These are phyloP conservation scores for Micrasema longulum DNA, from an alignment of 1,140 invertebrate genomes.

Conservation along the genomic window DNA sequence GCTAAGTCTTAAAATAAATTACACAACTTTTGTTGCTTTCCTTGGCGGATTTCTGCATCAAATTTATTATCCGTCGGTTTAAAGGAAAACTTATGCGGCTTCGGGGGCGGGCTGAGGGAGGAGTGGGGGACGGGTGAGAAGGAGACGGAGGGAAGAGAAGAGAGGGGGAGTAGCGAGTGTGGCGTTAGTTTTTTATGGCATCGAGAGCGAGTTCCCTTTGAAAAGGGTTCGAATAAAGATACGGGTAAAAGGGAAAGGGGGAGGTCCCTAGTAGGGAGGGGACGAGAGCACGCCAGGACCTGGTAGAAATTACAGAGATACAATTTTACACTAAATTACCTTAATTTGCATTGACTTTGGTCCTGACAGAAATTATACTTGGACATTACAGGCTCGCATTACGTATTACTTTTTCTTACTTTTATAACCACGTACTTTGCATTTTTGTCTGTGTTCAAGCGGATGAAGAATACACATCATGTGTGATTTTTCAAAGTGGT, in stretches of 20 bases:
- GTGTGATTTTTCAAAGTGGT: too few species aligned
- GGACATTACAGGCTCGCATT: too few species aligned
- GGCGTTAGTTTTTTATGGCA: constrained; percentile 26
- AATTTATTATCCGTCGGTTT: constrained; percentile 36
- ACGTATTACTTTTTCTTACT: too few species aligned
- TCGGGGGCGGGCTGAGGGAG: background rate
- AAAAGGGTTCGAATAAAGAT: constrained; percentile 33
- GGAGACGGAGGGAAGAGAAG: background rate
- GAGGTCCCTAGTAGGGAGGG: background rate
- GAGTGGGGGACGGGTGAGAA: background rate
- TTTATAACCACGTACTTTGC: too few species aligned
- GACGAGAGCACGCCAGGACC: constrained; percentile 1
- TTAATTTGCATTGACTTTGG: constrained; percentile 37
- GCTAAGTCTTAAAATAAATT: constrained; percentile 33
- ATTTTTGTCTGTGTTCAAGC: too few species aligned
- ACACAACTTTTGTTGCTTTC: constrained; percentile 27
- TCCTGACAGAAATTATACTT: constrained; percentile 27
- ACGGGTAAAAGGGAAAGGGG: background rate
- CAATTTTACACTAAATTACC: constrained; percentile 29
- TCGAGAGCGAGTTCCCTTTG: constrained; percentile 20
- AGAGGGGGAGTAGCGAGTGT: background rate
- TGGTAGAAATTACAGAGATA: constrained; percentile 25
- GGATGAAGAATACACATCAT: too few species aligned
- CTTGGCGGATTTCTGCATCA: constrained; percentile 33
- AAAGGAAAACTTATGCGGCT: constrained; percentile 31